Conservation (phyloP, 2,113 vertebrate species). For the Callaeas wilsoni region DNA sequence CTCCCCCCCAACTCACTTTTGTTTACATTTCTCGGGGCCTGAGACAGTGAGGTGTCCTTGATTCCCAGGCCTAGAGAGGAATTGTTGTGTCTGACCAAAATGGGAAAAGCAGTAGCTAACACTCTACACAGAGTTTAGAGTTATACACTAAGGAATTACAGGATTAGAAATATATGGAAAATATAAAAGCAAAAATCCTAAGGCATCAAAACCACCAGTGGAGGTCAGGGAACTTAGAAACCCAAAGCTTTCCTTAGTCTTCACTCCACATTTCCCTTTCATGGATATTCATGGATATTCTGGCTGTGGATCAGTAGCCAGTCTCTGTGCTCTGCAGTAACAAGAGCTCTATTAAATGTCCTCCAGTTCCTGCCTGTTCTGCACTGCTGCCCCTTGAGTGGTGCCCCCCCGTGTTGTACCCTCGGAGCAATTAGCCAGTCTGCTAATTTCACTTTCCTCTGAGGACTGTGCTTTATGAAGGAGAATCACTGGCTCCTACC, state of each 20-base stretch:
- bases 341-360: background rate
- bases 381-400: slow-evolving; percentile 39
- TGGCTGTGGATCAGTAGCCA: too few species aligned
- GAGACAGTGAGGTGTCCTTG: too few species aligned
- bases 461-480: background rate
- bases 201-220: background rate
- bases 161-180: too few species aligned
- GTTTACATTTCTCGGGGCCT: too few species aligned
- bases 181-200: too few species aligned
- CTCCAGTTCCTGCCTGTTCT: background rate
- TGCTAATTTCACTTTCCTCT: slow-evolving; percentile 24
- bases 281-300: too few species aligned
- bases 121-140: too few species aligned
- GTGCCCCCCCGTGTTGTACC: background rate
- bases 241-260: background rate
- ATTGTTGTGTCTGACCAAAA: too few species aligned
- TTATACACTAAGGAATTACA: too few species aligned
- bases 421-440: slow-evolving; percentile 1
- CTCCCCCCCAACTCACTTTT: too few species aligned
- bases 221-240: background rate
- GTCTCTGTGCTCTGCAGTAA: background rate
- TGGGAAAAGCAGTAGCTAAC: too few species aligned
- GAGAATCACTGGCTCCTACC: background rate
- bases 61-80: too few species aligned
- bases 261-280: background rate